phyloP scores from a whole-genome alignment of 23 tunicate species.

The Halocynthia aurantium region DNA sequence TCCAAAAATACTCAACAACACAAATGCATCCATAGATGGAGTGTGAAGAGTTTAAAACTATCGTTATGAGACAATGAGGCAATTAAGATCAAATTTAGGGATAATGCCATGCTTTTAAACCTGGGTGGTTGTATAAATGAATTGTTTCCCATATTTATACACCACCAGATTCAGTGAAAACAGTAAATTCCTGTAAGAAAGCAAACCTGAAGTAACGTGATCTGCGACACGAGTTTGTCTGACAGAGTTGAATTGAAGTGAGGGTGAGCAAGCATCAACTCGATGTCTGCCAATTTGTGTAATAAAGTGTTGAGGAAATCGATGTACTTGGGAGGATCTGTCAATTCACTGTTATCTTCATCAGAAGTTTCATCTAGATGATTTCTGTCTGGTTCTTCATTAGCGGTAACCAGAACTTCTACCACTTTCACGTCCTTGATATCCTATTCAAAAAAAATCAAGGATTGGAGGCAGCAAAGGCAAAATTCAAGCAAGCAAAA shows the following conservation, averaged over 20 bases:
- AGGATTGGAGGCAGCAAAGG: too few relatives aligned
- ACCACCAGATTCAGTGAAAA: too few relatives aligned
- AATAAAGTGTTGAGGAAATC: slow-evolving; percentile 8
- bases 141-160: too few relatives aligned
- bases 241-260: slow-evolving; percentile 23
- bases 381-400: neutral
- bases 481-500: too few relatives aligned
- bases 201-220: slow-evolving; percentile 18
- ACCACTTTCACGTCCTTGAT: slow-evolving; percentile 1
- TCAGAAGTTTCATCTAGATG: neutral
- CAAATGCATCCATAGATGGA: too few relatives aligned
- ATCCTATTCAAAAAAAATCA: too few relatives aligned
- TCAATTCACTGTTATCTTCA: slow-evolving; percentile 4
- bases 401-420: neutral
- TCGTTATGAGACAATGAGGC: too few relatives aligned
- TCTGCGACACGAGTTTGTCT: slow-evolving; percentile 22
- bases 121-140: too few relatives aligned
- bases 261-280: slow-evolving; percentile 25
- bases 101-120: too few relatives aligned
- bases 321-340: slow-evolving; percentile 20
- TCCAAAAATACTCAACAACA: too few relatives aligned
- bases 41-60: too few relatives aligned
- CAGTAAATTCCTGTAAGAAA: neutral
- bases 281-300: slow-evolving; percentile 26
- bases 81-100: too few relatives aligned